Percentiles rank a stretch among this genome's conserved stretches.
phyloP scores from a whole-genome alignment of 2,888 invertebrate species.

The Busseola fusca region DNA sequence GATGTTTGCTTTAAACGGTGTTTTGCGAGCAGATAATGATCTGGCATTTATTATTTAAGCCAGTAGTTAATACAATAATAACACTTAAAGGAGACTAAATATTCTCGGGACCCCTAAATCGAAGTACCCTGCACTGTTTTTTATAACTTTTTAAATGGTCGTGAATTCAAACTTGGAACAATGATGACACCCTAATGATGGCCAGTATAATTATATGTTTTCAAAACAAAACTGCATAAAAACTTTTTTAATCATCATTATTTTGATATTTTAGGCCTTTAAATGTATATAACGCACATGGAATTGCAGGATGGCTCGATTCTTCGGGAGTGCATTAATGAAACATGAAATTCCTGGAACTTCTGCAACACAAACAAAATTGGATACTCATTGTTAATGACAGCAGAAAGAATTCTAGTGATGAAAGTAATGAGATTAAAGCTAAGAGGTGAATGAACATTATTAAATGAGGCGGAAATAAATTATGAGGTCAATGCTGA shows the following conservation, averaged over 20 bases:
- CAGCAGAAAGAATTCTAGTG: constrained; percentile 20
- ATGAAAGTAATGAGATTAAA: constrained; percentile 46
- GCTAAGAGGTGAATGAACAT: constrained; percentile 51
- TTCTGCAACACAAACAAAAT: neutral
- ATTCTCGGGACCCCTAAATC: neutral
- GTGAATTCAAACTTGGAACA: neutral
- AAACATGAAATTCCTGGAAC: constrained; percentile 7
- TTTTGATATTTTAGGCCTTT: neutral
- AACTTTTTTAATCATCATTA: neutral
- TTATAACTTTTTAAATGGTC: neutral
- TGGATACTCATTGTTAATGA: constrained; percentile 15
- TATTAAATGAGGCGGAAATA: constrained; percentile 55
- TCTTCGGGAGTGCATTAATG: neutral
- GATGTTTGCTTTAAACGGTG: constrained; percentile 2
- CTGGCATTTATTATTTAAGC: neutral
- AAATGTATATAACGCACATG: neutral
- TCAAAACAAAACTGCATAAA: neutral
- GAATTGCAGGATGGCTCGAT: neutral
- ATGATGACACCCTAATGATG: neutral
- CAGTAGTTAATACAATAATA: too few relatives aligned
- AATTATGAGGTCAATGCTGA: constrained; percentile 47
- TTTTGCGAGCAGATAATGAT: constrained; percentile 15
- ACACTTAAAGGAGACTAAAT: neutral
- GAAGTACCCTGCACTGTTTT: neutral
- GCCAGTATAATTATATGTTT: neutral